Evolutionary conservation across 1,140 invertebrate genomes (phyloP), one percentile per base, ranked within the genome.

Genomic region (Nymphalis io): DNA sequence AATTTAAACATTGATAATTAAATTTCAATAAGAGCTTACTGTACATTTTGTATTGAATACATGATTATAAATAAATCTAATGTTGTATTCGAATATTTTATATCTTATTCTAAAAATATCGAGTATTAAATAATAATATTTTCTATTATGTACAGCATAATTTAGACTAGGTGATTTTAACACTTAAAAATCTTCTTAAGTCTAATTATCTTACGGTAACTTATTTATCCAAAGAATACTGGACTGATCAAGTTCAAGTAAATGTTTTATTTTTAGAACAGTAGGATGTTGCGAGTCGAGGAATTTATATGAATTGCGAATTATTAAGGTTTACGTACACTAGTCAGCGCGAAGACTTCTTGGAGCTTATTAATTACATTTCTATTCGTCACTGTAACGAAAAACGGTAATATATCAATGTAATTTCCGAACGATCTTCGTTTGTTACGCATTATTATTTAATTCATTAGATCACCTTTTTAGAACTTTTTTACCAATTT

Each of bases 21-120:
- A 53, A 15, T 72, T 53, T 46, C 73, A 76, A 74, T 20, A 73
- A 16, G 60, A 74, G 74, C 73, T 72, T 65, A 71, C 76, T 84
- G 76, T 85, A 85, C 79, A 85, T 70, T 72, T 78, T 73, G 76
- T 82, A 76, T 76, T 82, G 67, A 75, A 83, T 83, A 82, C 72
- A 76, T 18, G 40, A 62, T 62, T 72, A 33, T 51, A 62, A 72
- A 66, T 44, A 76, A 68, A 66, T 59, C 8, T 68, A 63, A 27
- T 60, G 33, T 72, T 11, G 2, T 67, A 70, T 48, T 18, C 39
- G 65, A 68, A 63, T 68, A 63, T 59, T 59, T 68, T 67, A 46
- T 65, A 18, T 65, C 46, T 40, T 51, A 39, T 42, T 48, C 59
- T 65, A 68, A 51, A 20, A 51, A 57, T 53, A 60, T 21, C 55